Evolutionary conservation across 2,888 invertebrate species (phyloP), one percentile per base, ranked within the genome.

Genomic region (Amorpha juglandis): DNA sequence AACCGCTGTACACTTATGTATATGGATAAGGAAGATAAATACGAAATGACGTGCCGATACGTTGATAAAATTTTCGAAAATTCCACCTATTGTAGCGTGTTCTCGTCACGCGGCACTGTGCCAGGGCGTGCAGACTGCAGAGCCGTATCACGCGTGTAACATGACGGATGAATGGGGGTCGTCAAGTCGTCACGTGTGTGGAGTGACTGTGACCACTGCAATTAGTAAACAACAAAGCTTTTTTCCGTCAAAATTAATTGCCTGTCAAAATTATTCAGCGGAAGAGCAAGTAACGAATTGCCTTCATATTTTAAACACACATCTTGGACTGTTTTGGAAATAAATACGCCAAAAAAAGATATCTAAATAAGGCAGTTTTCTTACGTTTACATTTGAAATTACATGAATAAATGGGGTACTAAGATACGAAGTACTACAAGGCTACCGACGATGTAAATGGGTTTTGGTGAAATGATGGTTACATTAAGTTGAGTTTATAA

Each of bases 91-190:
- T 81, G 80, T 81, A 83, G 78, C 76, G 78, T 76, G 80, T 76
- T 80, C 75, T 84, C 86, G 89, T 87, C 88, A 88, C 84, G 80
- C 87, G 92, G 92, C 92, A 89, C 75, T 65, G 79, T 91, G 92
- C 92, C 92, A 92, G 87, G 78, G 80, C 78, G 79, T 77, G 79
- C 81, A 78, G 78, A 80, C 76, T 77, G 79, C 81, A 78, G 78
- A 80, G 77, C 76, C 78, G 84, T 74, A 77, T 78, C 82, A 77
- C 85, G 83, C 90, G 86, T 88, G 86, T 78, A 81, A 85, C 82
- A 85, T 90, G 88, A 89, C 87, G 84, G 82, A 87, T 91, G 91
- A 91, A 91, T 90, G 91, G 80, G 83, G 76, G 72, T 77, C 78
- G 72, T 74, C 70, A 71, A 70, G 74, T 80, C 81, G 84, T 84